A percentile compares a stretch with the other conserved stretches of the same genome.
These are phyloP conservation scores for Drosophila kuntzei DNA, from an alignment of 2,888 invertebrate genomes.

Conservation along the genomic window DNA sequence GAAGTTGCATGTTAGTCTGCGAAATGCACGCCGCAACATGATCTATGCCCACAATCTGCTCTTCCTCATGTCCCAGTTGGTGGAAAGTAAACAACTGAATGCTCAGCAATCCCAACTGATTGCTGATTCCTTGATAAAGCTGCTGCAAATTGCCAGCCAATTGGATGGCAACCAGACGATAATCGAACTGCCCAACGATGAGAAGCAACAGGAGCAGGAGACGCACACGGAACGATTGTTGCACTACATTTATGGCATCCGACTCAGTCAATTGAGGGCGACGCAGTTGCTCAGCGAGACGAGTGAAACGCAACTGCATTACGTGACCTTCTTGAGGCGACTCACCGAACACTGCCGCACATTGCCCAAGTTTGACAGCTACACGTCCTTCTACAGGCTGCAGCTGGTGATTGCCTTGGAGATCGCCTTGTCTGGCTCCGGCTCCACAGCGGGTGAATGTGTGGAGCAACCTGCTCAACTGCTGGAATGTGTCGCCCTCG, in stretches of 20 bases:
- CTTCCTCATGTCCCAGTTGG: conserved; percentile 72
- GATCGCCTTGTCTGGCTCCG: conserved; percentile 45
- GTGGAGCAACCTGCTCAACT: conserved; percentile 51
- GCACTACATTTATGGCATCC: conserved; percentile 83
- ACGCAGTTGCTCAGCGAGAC: conserved; percentile 72
- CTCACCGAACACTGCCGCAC: conserved; percentile 71
- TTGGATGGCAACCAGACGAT: conserved; percentile 36
- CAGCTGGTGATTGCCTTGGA: conserved; percentile 82
- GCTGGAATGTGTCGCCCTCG: conserved; percentile 69
- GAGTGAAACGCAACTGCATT: conserved; percentile 67
- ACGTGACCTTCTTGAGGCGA: conserved; percentile 74
- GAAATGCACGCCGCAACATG: conserved; percentile 78
- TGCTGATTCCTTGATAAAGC: conserved; percentile 72
- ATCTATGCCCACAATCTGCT: conserved; percentile 81
- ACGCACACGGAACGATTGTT: conserved; percentile 69
- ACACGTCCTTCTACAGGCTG: conserved; percentile 77
- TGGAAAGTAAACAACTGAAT: conserved; percentile 57
- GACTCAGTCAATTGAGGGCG: conserved; percentile 72
- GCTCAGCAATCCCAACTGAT: conserved; percentile 67
- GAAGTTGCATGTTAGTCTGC: conserved; percentile 58
- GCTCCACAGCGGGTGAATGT: not conserved
- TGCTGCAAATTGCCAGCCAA: conserved; percentile 60
- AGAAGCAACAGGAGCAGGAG: conserved; percentile 36
- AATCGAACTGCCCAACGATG: conserved; percentile 14
- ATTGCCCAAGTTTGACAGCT: conserved; percentile 64